Evolutionary conservation across 2,113 vertebrate species (phyloP).

Genomic region (Nibea albiflora): DNA sequence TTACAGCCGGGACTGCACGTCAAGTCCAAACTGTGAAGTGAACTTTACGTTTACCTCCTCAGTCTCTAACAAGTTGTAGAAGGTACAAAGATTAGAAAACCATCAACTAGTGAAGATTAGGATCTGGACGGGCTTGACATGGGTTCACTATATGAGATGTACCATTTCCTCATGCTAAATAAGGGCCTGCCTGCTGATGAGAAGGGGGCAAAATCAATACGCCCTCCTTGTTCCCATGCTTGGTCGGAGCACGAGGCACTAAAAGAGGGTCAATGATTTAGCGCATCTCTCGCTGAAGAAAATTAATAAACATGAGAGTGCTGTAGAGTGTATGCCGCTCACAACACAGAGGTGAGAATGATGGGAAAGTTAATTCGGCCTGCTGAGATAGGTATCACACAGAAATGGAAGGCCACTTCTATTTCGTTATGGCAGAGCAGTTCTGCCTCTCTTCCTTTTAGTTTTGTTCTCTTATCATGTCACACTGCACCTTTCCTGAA

Average conservation of each 20-base stretch:
- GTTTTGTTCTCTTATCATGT: slow-evolving; percentile 14
- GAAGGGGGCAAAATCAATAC: slow-evolving; percentile 77
- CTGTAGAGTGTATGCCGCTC: slow-evolving; percentile 47
- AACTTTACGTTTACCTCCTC: slow-evolving; percentile 41
- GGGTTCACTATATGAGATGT: slow-evolving; percentile 72
- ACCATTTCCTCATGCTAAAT: slow-evolving; percentile 69
- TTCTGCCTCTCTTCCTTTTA: slow-evolving; percentile 27
- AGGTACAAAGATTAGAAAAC: slow-evolving; percentile 69
- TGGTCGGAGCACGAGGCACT: slow-evolving; percentile 52
- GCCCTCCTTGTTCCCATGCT: slow-evolving; percentile 75
- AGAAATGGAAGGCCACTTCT: slow-evolving; percentile 66
- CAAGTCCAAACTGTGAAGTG: slow-evolving; percentile 12
- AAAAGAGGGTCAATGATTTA: slow-evolving; percentile 80
- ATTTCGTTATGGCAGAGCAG: slow-evolving; percentile 43
- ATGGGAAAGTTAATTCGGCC: slow-evolving; percentile 68
- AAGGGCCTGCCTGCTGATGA: slow-evolving; percentile 72
- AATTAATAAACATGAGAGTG: slow-evolving; percentile 80
- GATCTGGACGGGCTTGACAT: slow-evolving; percentile 68
- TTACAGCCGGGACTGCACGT: no score
- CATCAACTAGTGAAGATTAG: slow-evolving; percentile 73
- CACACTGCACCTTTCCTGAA: not conserved
- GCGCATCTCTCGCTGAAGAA: slow-evolving; percentile 54
- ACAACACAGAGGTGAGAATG: slow-evolving; percentile 66
- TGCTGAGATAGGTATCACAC: slow-evolving; percentile 5
- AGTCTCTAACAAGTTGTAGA: slow-evolving; percentile 61